Conservation (phyloP, 2,888 invertebrate genomes). For the Eristalis arbustorum region DNA sequence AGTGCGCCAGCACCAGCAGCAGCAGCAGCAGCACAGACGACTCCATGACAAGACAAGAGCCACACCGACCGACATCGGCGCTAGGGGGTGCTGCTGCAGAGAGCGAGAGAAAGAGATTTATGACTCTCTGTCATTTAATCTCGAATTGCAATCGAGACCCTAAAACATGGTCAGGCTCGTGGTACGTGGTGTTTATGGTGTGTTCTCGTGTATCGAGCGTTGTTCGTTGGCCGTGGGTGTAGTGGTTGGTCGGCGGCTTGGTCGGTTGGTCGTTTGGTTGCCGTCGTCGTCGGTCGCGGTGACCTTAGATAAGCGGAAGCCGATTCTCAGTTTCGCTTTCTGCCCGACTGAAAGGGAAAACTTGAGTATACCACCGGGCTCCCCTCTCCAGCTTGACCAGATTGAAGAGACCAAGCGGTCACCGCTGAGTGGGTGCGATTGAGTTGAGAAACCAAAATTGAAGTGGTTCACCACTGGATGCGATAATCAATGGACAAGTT, state of each 20-base stretch:
- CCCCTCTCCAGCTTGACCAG: background rate
- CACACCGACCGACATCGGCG: background rate
- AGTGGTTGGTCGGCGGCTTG: too few relatives aligned
- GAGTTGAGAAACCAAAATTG: background rate
- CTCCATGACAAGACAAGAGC: background rate
- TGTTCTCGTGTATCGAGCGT: background rate
- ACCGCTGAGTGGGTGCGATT: too few relatives aligned
- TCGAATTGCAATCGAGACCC: constrained; percentile 32
- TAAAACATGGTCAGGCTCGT: background rate
- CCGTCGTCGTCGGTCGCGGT: constrained; percentile 11
- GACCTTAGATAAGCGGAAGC: constrained; percentile 46
- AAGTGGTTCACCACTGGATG: too few relatives aligned
- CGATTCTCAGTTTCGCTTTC: constrained; percentile 38
- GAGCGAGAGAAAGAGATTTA: constrained; percentile 18
- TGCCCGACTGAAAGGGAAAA: constrained; percentile 29
- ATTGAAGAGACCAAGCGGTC: too few relatives aligned
- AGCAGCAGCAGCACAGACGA: background rate
- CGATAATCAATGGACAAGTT: background rate
- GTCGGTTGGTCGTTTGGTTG: background rate
- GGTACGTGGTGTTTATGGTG: background rate
- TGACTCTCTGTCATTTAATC: constrained; percentile 37
- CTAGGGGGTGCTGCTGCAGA: background rate
- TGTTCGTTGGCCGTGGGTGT: background rate
- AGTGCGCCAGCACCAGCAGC: background rate
- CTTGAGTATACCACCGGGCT: background rate